Evolutionary conservation across 2,888 invertebrate species (phyloP), one percentile per base, ranked within the genome.

Genomic region (Eristalis arbustorum): DNA sequence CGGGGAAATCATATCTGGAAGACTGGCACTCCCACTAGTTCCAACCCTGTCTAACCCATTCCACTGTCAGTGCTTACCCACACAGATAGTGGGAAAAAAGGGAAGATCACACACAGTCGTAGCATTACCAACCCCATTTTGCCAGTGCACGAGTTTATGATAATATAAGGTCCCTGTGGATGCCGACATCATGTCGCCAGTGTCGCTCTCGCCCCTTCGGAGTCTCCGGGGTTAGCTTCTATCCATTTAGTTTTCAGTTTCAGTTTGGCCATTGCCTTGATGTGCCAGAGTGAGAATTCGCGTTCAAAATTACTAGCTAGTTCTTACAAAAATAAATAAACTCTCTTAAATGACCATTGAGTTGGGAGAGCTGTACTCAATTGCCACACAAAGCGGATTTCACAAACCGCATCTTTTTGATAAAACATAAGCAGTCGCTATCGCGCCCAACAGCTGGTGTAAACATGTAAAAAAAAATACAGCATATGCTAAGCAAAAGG

Each of bases 161-260:
- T 74, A 23, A 25, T n/a, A 22, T 31, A 18, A 61, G 67, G 31
- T 78, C 85, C 82, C 85, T 49, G 40, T 63, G 77, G 82, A 78
- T 37, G 67, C 23, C 49, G 23, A 62, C 57, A 66, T 31, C 59
- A 34, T 18, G 31, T 71, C 49, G 34, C 49, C 42, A 8, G 0
- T 49, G 18, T 18, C 18, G 2, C 49, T 18, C 2, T 49, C 49
- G 49, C 49, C 37, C 25, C 14, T 37, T n/a, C 0, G 14, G n/a
- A 49, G 68, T 23, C 66, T 71, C 78, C 67, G 23, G 25, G 71
- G 14, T 22, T 81, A 31, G 31, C 67, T 68, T 49, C 23, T 42
- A 56, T 63, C 69, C n/a, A 18, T 69, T 82, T 10, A 82, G 78
- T 87, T 37, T 37, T 67, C 10, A 23, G 22, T 40, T 40, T 75